Percentiles rank a stretch among this genome's conserved stretches.
phyloP scores from a whole-genome alignment of 2,113 vertebrate genomes.

The Calyptommatus sinebrachiatus region DNA sequence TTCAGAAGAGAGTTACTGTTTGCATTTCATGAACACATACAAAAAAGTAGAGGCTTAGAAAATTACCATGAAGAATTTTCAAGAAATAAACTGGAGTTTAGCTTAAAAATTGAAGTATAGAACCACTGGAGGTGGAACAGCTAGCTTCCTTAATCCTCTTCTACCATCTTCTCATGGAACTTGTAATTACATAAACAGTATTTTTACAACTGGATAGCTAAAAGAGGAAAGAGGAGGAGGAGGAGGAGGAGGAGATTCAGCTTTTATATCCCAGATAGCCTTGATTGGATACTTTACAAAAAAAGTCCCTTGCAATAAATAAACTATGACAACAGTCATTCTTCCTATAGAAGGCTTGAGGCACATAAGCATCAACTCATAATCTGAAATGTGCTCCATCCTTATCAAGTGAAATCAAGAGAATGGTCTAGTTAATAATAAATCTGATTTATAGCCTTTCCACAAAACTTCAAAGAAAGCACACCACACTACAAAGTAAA shows the following conservation, averaged over 20 bases:
- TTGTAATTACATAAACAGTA: conserved; percentile 44
- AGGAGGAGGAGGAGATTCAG: too few relatives aligned
- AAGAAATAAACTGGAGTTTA: background rate
- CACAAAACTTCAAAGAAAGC: conserved; percentile 4
- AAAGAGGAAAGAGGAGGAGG: background rate
- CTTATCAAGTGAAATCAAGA: background rate
- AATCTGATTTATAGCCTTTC: background rate
- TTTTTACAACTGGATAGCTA: conserved; percentile 29
- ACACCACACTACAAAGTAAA: background rate
- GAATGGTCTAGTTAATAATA: background rate
- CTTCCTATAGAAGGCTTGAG: accelerated
- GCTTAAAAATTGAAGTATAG: conserved; percentile 27
- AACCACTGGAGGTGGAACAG: conserved; percentile 23
- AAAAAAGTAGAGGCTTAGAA: accelerated
- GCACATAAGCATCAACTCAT: background rate
- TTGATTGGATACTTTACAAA: conserved; percentile 6
- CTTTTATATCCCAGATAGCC: background rate
- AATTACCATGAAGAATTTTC: background rate
- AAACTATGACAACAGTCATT: background rate
- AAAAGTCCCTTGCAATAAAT: background rate
- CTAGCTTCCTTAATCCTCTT: conserved; percentile 1
- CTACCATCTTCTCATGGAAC: background rate
- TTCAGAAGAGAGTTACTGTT: too few relatives aligned
- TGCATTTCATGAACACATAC: background rate
- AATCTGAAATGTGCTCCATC: background rate